Percentiles rank a stretch among this genome's conserved stretches.
phyloP scores from a whole-genome alignment of 37 sponge, comb jelly and placozoan genomes.

The Axinella damicornis region DNA sequence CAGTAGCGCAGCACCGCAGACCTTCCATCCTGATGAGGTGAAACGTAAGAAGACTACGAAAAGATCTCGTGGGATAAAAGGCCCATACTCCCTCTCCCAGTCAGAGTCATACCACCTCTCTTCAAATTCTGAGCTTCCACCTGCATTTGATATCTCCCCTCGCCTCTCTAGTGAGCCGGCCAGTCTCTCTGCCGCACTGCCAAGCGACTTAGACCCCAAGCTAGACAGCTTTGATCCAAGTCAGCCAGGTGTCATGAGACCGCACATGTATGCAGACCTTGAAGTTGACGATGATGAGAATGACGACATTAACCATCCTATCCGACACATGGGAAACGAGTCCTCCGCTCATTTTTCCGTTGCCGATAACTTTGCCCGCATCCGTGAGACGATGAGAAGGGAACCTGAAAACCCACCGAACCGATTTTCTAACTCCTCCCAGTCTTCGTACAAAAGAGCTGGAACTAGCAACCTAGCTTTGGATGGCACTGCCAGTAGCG shows the following conservation, averaged over 20 bases:
- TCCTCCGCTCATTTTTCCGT: too few species aligned
- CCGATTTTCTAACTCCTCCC: neutral
- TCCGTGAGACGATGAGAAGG: too few species aligned
- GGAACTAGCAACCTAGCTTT: conserved; percentile 38
- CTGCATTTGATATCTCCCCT: neutral
- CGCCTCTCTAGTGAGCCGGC: conserved; percentile 22
- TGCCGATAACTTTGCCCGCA: too few species aligned
- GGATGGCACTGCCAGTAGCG: conserved; percentile 14
- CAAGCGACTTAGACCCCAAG: conserved; percentile 16
- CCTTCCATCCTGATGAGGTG: neutral
- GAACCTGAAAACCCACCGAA: neutral
- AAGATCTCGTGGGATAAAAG: neutral
- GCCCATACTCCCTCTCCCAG: conserved; percentile 28
- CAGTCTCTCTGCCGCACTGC: conserved; percentile 14
- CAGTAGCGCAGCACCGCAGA: neutral
- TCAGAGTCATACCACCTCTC: conserved; percentile 29
- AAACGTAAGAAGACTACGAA: neutral
- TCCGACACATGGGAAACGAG: neutral
- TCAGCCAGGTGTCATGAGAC: neutral
- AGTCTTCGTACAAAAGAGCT: neutral
- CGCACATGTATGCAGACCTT: conserved; percentile 33
- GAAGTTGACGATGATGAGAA: conserved; percentile 33
- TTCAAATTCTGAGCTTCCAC: conserved; percentile 24
- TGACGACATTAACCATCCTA: conserved; percentile 38
- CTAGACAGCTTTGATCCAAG: conserved; percentile 21